Conservation (phyloP, 2,113 vertebrate species). For the Silurus asotus region DNA sequence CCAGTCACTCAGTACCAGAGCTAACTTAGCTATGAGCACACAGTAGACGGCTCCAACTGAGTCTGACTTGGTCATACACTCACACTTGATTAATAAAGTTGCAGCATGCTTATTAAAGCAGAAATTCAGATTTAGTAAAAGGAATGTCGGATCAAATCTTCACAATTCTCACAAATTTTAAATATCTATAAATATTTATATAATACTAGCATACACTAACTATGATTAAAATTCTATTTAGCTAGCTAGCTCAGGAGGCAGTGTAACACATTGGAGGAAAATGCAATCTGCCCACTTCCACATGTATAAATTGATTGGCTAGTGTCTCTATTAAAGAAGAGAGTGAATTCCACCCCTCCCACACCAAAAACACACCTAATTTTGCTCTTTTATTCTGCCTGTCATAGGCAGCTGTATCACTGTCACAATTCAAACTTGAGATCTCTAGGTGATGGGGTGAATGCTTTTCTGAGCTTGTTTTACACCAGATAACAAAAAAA, state of each 20-base stretch:
- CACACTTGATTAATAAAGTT: not conserved
- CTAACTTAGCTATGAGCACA: conserved; percentile 34
- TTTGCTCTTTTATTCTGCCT: not conserved
- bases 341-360: not conserved
- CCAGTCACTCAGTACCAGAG: conserved; percentile 43
- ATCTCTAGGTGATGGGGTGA: not conserved
- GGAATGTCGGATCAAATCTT: conserved; percentile 1
- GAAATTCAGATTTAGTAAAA: not conserved
- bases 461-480: not conserved
- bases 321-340: not conserved
- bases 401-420: not conserved
- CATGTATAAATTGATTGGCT: not conserved
- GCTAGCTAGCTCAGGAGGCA: not conserved
- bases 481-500: not conserved
- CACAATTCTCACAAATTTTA: not conserved
- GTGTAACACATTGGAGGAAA: not conserved
- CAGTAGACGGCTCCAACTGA: conserved; percentile 35
- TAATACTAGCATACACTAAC: no score
- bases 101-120: not conserved
- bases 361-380: not conserved
- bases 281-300: not conserved
- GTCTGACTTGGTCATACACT: not conserved
- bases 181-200: no score
- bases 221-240: no score
- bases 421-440: not conserved